phyloP scores from a whole-genome alignment of 1,140 invertebrate species.

The Diplogasteroides magnus region DNA sequence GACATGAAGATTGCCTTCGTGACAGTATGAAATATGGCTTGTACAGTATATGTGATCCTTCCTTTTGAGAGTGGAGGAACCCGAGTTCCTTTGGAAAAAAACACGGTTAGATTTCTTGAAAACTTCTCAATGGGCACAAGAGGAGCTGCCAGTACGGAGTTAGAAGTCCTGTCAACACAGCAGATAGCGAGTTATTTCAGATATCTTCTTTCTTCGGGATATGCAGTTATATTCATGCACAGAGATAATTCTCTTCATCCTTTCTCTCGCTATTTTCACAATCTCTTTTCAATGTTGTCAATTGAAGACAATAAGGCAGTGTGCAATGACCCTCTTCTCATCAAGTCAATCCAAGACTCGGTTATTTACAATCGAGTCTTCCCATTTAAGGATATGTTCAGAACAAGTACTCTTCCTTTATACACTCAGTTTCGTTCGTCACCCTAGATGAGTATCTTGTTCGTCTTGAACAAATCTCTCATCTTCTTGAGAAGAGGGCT shows the following conservation, averaged over 20 bases:
- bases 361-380: too few species aligned
- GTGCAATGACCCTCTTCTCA: slow-evolving; percentile 23
- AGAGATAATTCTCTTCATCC: slow-evolving; percentile 76
- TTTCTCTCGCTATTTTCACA: slow-evolving; percentile 77
- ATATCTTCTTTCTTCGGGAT: slow-evolving; percentile 73
- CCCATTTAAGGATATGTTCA: slow-evolving; percentile 29
- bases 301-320: slow-evolving; percentile 30
- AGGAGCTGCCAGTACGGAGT: slow-evolving; percentile 87
- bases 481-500: neutral
- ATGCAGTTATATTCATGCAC: slow-evolving; percentile 66
- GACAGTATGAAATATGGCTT: neutral
- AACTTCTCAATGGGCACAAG: slow-evolving; percentile 95
- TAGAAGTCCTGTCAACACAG: slow-evolving; percentile 42
- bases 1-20: slow-evolving; percentile 9
- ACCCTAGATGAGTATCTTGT: slow-evolving; percentile 84
- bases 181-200: slow-evolving; percentile 41
- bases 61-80: slow-evolving; percentile 83
- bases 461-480: slow-evolving; percentile 64
- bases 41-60: too few species aligned
- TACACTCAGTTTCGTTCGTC: slow-evolving; percentile 56
- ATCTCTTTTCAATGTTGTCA: slow-evolving; percentile 68
- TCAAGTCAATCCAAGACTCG: slow-evolving; percentile 49
- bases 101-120: slow-evolving; percentile 92
- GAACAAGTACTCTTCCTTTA: slow-evolving; percentile 17
- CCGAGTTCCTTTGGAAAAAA: slow-evolving; percentile 88